phyloP scores from a whole-genome alignment of 2,888 invertebrate genomes.

The Aromia moschata region DNA sequence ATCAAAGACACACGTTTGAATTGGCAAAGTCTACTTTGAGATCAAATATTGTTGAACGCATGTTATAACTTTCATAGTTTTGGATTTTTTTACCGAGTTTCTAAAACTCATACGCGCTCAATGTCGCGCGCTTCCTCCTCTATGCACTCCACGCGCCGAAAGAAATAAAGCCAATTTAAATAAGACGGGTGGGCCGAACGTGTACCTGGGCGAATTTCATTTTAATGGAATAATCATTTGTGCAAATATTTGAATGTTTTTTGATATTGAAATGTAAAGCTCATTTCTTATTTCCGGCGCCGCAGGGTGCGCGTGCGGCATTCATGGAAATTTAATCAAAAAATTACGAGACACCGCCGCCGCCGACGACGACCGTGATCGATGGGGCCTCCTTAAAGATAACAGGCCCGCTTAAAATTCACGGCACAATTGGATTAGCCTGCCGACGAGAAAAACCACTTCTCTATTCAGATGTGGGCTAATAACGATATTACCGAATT shows the following conservation, averaged over 20 bases:
- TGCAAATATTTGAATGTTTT: constrained; percentile 65
- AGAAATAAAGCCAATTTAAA: constrained; percentile 54
- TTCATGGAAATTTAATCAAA: constrained; percentile 63
- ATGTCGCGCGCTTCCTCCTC: too few relatives aligned
- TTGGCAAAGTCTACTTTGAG: too few relatives aligned
- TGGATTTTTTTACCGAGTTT: too few relatives aligned
- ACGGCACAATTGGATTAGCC: constrained; percentile 50
- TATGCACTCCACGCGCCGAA: neutral
- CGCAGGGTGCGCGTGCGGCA: constrained; percentile 59
- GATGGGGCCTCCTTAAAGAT: constrained; percentile 52
- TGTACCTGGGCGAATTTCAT: constrained; percentile 64
- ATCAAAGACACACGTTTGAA: too few relatives aligned
- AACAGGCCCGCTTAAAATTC: constrained; percentile 51
- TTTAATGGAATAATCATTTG: constrained; percentile 66
- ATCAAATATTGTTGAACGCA: too few relatives aligned
- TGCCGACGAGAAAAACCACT: constrained; percentile 31
- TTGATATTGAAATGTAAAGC: constrained; percentile 63
- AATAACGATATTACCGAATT: constrained; percentile 17
- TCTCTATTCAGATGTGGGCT: constrained; percentile 10
- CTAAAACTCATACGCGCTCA: too few relatives aligned
- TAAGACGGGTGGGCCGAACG: constrained; percentile 49
- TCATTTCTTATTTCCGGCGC: constrained; percentile 58
- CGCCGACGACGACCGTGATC: constrained; percentile 51
- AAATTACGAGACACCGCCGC: constrained; percentile 60
- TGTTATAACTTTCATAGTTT: too few relatives aligned